phyloP scores from a whole-genome alignment of 2,113 vertebrate genomes.

The Orycteropus afer region DNA sequence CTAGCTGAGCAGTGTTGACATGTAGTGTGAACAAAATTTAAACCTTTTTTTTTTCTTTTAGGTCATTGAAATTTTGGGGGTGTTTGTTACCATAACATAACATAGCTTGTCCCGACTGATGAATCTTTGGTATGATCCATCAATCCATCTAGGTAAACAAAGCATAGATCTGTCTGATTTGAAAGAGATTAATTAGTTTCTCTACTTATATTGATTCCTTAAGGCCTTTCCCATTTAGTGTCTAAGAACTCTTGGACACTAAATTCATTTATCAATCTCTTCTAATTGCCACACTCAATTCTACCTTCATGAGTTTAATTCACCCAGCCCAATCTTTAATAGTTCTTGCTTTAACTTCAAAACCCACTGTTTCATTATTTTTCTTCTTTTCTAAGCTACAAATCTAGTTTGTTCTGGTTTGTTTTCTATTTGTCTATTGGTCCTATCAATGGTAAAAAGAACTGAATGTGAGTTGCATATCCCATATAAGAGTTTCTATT shows the following conservation, averaged over 20 bases:
- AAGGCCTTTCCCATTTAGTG: background rate
- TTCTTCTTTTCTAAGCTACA: background rate
- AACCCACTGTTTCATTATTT: background rate
- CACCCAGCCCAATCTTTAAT: background rate
- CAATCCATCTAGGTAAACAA: background rate
- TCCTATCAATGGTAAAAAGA: background rate
- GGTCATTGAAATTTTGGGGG: background rate
- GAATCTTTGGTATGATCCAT: background rate
- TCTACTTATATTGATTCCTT: background rate
- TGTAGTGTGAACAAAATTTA: background rate
- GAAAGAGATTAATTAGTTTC: background rate
- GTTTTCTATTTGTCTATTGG: background rate
- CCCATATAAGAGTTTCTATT: background rate
- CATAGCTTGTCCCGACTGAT: background rate
- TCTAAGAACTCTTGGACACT: background rate
- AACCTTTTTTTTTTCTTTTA: background rate
- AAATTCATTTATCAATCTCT: background rate
- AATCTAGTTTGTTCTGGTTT: background rate
- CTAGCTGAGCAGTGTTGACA: background rate
- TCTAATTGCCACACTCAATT: background rate
- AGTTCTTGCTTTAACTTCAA: background rate
- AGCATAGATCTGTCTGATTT: background rate
- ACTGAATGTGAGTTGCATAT: background rate
- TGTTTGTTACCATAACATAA: background rate
- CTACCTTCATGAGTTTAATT: background rate